Base-by-base conservation (phyloP, 2,888 invertebrate genomes). In the Morpho deidamia region DNA sequence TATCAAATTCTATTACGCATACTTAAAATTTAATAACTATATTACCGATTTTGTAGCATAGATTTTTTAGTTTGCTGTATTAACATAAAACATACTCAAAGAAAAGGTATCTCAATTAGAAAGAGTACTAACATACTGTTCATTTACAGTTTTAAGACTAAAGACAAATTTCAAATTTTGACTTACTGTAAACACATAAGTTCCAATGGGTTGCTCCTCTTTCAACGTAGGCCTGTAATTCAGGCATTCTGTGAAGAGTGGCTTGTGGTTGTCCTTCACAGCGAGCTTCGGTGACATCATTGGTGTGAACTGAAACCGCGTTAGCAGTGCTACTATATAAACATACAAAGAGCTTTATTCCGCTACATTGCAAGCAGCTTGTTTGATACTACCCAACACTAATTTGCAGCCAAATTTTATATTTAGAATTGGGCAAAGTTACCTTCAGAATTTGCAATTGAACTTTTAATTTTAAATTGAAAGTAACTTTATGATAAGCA, bases 181-280 rank as follows among this genome's bases (percentile, higher is more conserved):
- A 73, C 87, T 87, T 83, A 95, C 95, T 81, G 90, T 89, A 54
- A 96, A 93, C 9, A 98, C 96, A 63, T 90, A 92, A 0, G 94
- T 94, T 53, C 94, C 95, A 38, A 92, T 83, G 0, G 91, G 90
- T 73, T 94, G 93, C 68, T 94, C 95, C 83, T 97, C 98, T 72
- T 94, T 93, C 14, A 97, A 95, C 33, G 92, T 91, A 0, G 95
- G 96, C 69, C 92, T 93, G 83, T 98, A 98, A 66, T 90, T 91
- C 53, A 93, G 92, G 83, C 99, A 99, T 66, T 96, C 92, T 41
- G 92, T 93, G 81, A 98, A 97, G 58, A 94, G 92, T 1, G 98
- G 98, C 72, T 97, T 97, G 76, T 96, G 94, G 81, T 96, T 96
- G 82, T 96, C 92, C 78, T 87, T 88, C 37, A 89, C 87, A 4